Percentiles rank a stretch among this genome's conserved stretches.
Conservation (phyloP, 2,113 vertebrate species). For the Dolichotis patagonum region DNA sequence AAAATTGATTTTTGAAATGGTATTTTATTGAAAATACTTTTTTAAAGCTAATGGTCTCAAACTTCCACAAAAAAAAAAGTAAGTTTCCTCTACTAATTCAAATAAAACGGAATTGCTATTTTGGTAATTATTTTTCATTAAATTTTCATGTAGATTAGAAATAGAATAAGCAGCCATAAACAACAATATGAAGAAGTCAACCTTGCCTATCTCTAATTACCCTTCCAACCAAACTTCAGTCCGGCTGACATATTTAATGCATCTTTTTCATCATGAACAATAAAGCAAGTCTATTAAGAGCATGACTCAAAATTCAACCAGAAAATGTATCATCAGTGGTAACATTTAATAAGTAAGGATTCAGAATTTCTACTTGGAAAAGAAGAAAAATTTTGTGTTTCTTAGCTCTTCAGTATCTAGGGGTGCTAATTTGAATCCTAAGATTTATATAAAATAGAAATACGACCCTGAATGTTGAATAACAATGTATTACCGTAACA, state of each 20-base stretch:
- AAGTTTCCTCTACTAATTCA: constrained; percentile 67
- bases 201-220: background rate
- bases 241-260: background rate
- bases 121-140: background rate
- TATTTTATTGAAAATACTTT: constrained; percentile 51
- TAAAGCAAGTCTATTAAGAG: background rate
- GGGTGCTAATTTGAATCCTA: background rate
- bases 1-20: background rate
- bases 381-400: background rate
- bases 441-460: constrained; percentile 42
- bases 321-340: background rate
- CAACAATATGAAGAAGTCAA: background rate
- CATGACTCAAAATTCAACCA: background rate
- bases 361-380: background rate
- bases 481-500: background rate
- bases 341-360: background rate
- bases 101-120: background rate
- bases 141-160: background rate
- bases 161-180: background rate
- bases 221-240: background rate
- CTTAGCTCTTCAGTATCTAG: background rate
- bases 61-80: constrained; percentile 58
- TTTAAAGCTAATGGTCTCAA: constrained; percentile 72
- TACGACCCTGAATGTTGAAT: constrained; percentile 11
- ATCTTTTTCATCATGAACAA: background rate